A percentile compares a stretch with the other conserved stretches of the same genome.
phyloP scores from a whole-genome alignment of 2,888 invertebrate species.

The Chaetogeoica ovagalla region DNA sequence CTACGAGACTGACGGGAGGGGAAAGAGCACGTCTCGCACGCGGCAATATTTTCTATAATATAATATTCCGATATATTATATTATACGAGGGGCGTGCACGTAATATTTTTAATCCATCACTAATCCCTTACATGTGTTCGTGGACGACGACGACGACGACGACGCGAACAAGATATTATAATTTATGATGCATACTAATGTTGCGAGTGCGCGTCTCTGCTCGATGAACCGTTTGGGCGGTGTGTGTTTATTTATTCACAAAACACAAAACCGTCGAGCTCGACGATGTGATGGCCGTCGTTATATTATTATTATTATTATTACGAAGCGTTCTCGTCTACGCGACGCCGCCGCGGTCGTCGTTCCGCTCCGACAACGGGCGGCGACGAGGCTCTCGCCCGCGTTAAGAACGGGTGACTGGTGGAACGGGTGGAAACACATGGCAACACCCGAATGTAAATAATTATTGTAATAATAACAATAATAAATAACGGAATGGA shows the following conservation, averaged over 20 bases:
- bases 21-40: no score
- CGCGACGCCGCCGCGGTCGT: not conserved
- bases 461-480: not conserved
- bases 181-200: constrained; percentile 36
- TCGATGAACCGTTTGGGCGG: constrained; percentile 32
- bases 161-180: constrained; percentile 20
- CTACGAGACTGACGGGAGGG: no score
- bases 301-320: no score
- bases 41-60: no score
- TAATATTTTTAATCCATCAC: constrained; percentile 46
- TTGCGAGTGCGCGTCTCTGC: constrained; percentile 16
- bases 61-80: not conserved
- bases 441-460: not conserved
- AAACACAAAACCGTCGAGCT: not conserved
- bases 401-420: no score
- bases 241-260: constrained; percentile 20
- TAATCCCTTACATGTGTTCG: constrained; percentile 43
- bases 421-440: constrained; percentile 19
- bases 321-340: not conserved
- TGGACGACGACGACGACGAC: not conserved
- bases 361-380: constrained; percentile 22
- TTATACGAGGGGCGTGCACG: not conserved
- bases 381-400: not conserved
- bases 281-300: not conserved
- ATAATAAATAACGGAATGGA: no score